Conservation (phyloP, 1,140 invertebrate genomes). For the Drosophila carrolli region DNA sequence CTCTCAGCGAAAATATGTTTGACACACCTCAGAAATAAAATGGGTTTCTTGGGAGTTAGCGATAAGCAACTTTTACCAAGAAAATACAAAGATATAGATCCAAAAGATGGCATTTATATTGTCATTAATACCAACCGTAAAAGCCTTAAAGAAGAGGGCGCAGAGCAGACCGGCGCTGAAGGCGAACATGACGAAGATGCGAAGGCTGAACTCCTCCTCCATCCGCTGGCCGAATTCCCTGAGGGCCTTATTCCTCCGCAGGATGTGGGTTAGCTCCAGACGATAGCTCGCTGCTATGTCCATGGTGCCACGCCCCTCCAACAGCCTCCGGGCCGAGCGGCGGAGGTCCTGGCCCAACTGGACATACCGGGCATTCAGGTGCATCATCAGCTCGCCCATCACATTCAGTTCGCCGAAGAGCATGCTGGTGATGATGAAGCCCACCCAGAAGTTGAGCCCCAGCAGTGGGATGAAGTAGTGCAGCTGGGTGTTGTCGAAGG, state of each 20-base stretch:
- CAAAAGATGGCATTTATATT: no score
- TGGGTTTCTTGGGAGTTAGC: no score
- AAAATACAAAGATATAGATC: no score
- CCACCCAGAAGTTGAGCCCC: slow-evolving; percentile 59
- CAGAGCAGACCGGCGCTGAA: slow-evolving; percentile 68
- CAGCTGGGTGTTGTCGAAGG: slow-evolving; percentile 58
- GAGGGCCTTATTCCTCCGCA: slow-evolving; percentile 56
- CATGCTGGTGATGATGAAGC: slow-evolving; percentile 62
- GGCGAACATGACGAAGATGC: slow-evolving; percentile 70
- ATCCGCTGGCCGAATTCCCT: slow-evolving; percentile 60
- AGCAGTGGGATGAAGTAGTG: slow-evolving; percentile 55
- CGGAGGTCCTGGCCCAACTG: slow-evolving; percentile 52
- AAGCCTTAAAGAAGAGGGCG: slow-evolving; percentile 68
- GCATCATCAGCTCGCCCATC: slow-evolving; percentile 67
- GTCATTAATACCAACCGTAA: slow-evolving; percentile 46
- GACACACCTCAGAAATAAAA: no score
- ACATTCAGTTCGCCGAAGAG: slow-evolving; percentile 72
- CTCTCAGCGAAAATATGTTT: no score
- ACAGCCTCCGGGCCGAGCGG: not conserved
- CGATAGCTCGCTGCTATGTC: slow-evolving; percentile 44
- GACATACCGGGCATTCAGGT: slow-evolving; percentile 69
- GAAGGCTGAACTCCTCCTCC: slow-evolving; percentile 69
- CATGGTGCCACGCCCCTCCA: not conserved
- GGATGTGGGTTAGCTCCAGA: slow-evolving; percentile 29
- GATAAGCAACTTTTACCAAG: no score